Percentiles rank a stretch among this genome's conserved stretches.
phyloP scores from a whole-genome alignment of 2,797 vertebrate genomes.

The Phataginus tetradactyla region DNA sequence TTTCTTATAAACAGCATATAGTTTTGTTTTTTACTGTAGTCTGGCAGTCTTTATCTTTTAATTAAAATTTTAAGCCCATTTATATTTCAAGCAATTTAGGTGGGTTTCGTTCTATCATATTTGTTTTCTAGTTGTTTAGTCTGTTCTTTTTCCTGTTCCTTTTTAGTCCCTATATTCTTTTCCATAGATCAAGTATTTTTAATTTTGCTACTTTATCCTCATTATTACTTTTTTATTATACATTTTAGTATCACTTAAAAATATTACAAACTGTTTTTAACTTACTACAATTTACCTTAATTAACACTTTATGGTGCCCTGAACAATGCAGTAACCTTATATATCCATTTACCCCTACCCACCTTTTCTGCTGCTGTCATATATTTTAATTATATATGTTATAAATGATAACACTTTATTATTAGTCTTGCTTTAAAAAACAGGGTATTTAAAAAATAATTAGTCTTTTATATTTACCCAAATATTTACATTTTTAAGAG shows the following conservation, averaged over 20 bases:
- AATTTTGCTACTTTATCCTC: not conserved
- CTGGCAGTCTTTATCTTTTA: not conserved
- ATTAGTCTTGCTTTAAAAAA: not conserved
- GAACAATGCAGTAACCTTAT: not conserved
- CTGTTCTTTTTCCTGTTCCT: not conserved
- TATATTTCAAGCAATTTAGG: not conserved
- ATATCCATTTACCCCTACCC: not conserved
- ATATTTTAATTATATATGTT: not conserved
- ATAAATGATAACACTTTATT: not conserved
- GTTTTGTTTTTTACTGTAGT: not conserved
- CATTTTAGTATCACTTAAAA: not conserved
- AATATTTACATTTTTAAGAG: not conserved
- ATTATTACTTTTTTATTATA: not conserved
- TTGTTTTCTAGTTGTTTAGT: not conserved
- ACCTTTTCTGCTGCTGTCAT: not conserved
- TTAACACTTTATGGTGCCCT: not conserved
- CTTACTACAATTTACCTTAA: not conserved
- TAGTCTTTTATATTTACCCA: not conserved
- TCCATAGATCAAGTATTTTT: not conserved
- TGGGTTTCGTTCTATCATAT: not conserved
- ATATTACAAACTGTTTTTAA: not conserved
- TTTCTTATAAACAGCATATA: not conserved
- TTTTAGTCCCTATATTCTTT: not conserved
- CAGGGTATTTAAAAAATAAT: not conserved
- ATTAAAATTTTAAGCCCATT: not conserved